A percentile compares a stretch with the other conserved stretches of the same genome.
Evolutionary conservation across 2,113 vertebrate genomes (phyloP).

Genomic region (Galbula dea): DNA sequence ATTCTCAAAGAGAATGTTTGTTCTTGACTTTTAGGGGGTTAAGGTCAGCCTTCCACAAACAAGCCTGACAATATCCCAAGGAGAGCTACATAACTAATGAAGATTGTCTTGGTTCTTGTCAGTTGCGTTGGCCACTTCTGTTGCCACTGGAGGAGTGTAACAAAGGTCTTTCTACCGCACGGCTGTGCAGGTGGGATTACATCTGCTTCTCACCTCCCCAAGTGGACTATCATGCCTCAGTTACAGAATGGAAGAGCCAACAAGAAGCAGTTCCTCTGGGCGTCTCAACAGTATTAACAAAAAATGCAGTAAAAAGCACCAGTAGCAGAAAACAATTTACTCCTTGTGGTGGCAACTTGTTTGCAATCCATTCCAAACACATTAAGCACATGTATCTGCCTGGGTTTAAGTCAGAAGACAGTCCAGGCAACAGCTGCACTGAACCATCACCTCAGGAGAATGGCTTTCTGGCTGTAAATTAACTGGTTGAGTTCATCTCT

Average conservation of each 20-base stretch:
- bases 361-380: neutral
- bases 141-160: neutral
- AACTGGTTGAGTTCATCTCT: neutral
- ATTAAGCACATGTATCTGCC: neutral
- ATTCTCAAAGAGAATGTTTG: neutral
- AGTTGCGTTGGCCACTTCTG: neutral
- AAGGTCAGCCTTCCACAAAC: neutral
- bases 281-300: conserved; percentile 23
- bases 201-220: neutral
- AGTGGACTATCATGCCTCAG: neutral
- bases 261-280: conserved; percentile 14
- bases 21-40: neutral
- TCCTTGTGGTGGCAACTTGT: neutral
- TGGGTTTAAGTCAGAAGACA: neutral
- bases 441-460: neutral
- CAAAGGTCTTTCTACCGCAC: neutral
- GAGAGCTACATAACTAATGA: neutral
- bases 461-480: neutral
- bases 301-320: neutral
- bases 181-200: neutral
- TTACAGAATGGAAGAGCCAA: conserved; percentile 10
- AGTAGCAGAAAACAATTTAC: neutral
- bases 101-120: neutral
- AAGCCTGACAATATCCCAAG: neutral
- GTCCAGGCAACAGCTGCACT: neutral